Percentiles rank a stretch among this genome's conserved stretches.
These are phyloP conservation scores for Pica pica DNA, from an alignment of 2,113 vertebrate species.

Conservation along the genomic window DNA sequence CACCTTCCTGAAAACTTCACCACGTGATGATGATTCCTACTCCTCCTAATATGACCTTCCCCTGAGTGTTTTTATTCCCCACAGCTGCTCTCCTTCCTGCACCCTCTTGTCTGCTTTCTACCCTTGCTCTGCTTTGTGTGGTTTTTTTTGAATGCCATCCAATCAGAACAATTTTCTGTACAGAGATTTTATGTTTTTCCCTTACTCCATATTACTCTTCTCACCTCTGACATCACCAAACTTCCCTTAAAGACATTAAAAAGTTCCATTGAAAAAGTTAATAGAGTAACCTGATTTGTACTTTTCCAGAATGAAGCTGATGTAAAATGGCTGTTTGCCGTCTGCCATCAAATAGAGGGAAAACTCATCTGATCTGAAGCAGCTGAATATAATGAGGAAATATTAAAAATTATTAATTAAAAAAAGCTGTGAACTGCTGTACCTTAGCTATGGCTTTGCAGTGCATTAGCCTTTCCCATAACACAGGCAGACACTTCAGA, in stretches of 20 bases:
- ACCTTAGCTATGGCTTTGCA: neutral
- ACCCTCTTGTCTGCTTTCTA: neutral
- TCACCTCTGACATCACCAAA: neutral
- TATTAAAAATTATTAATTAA: neutral
- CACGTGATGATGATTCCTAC: neutral
- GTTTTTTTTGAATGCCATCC: neutral
- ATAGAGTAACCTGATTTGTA: neutral
- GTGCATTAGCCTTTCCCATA: neutral
- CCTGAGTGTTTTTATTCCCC: neutral
- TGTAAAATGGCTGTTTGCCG: neutral
- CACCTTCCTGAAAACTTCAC: neutral
- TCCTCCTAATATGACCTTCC: neutral
- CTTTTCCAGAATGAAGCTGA: neutral
- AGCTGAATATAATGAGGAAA: neutral
- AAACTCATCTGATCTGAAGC: neutral
- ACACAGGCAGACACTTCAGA: neutral
- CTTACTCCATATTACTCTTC: neutral
- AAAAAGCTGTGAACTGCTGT: neutral
- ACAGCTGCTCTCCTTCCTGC: neutral
- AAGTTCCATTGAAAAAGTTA: neutral
- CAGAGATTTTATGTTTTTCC: neutral
- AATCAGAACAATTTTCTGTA: neutral
- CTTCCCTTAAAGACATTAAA: neutral
- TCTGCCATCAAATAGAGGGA: neutral
- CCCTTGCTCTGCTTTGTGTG: neutral